phyloP scores from a whole-genome alignment of 2,797 vertebrate genomes.

The Nannoperca australis region DNA sequence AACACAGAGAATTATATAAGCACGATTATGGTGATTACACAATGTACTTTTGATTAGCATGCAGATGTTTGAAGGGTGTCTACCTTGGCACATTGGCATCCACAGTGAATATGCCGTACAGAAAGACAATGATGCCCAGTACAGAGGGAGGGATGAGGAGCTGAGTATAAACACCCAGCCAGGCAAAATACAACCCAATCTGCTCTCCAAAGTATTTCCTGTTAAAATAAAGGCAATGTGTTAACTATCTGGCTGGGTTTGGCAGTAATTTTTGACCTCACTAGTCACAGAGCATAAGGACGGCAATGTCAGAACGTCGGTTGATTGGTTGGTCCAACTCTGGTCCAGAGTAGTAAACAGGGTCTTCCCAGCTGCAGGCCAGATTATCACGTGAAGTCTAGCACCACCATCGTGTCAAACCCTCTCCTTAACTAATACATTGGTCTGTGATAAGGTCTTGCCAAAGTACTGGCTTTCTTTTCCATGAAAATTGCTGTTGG shows the following conservation, averaged over 20 bases:
- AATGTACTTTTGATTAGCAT: background rate
- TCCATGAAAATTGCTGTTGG: background rate
- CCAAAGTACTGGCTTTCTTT: background rate
- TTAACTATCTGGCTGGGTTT: constrained; percentile 2
- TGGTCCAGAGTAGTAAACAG: background rate
- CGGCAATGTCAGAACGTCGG: too few species aligned
- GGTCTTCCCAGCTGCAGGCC: background rate
- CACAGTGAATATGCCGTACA: constrained; percentile 95
- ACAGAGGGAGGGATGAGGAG: constrained; percentile 96
- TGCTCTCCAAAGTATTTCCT: constrained; percentile 99
- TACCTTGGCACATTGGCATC: constrained; percentile 96
- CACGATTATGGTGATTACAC: background rate
- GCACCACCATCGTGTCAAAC: background rate
- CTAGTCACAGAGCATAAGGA: background rate
- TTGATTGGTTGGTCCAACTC: background rate
- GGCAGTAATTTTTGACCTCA: background rate
- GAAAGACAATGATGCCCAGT: constrained; percentile 95
- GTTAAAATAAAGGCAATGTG: constrained; percentile 36
- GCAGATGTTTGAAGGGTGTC: constrained; percentile 20
- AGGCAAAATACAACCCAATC: constrained; percentile 98
- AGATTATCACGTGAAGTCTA: background rate
- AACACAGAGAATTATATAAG: background rate
- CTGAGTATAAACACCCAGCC: constrained; percentile 97
- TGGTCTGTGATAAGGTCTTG: too few species aligned
- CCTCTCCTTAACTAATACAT: background rate